Evolutionary conservation across 2,113 vertebrate species (phyloP).

Genomic region (Sylvietta virens): DNA sequence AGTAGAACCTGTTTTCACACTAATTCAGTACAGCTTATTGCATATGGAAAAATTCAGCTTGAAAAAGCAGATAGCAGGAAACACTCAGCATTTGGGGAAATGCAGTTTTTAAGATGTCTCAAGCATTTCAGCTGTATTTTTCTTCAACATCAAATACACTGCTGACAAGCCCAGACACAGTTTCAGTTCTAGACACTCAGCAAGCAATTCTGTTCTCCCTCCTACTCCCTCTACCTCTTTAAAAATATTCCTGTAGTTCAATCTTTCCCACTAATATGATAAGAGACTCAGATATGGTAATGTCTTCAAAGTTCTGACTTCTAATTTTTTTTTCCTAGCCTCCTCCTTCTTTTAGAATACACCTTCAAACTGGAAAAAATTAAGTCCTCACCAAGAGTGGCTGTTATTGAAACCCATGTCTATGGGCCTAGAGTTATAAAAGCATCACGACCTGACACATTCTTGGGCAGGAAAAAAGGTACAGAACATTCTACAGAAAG

Average conservation of each 20-base stretch:
- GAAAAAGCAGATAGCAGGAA: background rate
- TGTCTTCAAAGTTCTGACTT: background rate
- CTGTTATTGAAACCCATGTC: background rate
- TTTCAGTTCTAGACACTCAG: background rate
- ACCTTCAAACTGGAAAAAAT: background rate
- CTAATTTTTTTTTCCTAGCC: accelerated
- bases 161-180: background rate
- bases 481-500: background rate
- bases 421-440: background rate
- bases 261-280: background rate
- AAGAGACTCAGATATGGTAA: background rate
- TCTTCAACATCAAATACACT: background rate
- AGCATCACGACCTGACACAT: background rate
- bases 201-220: background rate
- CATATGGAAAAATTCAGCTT: background rate
- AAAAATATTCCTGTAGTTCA: background rate
- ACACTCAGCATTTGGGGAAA: background rate
- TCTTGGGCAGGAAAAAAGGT: background rate
- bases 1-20: background rate
- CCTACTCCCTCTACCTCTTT: background rate
- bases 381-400: background rate
- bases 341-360: background rate
- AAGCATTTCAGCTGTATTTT: background rate
- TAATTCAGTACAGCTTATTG: background rate
- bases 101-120: background rate